Conservation (phyloP, 2,113 vertebrate species). For the Casuarius casuarius region DNA sequence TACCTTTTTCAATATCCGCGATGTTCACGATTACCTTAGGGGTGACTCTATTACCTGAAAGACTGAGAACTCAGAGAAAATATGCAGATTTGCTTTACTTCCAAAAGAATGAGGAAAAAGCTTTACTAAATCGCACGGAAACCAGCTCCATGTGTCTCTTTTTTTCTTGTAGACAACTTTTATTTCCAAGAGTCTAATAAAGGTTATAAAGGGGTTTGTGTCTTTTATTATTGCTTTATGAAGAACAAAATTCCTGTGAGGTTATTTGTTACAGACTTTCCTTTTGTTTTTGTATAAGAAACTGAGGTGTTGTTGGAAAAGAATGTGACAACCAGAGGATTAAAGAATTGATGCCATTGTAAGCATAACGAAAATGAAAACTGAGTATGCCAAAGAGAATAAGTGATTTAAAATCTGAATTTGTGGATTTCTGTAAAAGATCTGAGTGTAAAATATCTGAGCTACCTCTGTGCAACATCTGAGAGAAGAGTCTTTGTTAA, state of each 20-base stretch:
- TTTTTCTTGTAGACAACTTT: background rate
- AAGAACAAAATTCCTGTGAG: background rate
- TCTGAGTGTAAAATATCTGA: background rate
- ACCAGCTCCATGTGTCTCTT: background rate
- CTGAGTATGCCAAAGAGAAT: background rate
- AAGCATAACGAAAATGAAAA: background rate
- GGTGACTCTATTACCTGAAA: background rate
- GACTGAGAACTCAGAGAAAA: background rate
- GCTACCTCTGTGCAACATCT: conserved; percentile 7
- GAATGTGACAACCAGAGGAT: background rate
- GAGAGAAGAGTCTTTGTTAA: background rate
- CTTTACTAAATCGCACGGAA: background rate
- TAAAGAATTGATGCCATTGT: background rate
- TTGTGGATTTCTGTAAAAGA: background rate
- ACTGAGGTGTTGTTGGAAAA: background rate
- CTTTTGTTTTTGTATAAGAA: conserved; percentile 4
- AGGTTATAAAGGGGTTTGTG: background rate
- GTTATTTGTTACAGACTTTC: background rate
- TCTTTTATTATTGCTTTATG: conserved; percentile 1
- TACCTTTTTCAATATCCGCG: background rate
- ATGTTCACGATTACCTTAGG: background rate
- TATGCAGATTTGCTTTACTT: background rate
- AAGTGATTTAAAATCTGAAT: background rate
- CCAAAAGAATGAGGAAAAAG: background rate
- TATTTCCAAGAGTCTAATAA: background rate